phyloP scores from a whole-genome alignment of 1,140 invertebrate species.

The Diprion similis region DNA sequence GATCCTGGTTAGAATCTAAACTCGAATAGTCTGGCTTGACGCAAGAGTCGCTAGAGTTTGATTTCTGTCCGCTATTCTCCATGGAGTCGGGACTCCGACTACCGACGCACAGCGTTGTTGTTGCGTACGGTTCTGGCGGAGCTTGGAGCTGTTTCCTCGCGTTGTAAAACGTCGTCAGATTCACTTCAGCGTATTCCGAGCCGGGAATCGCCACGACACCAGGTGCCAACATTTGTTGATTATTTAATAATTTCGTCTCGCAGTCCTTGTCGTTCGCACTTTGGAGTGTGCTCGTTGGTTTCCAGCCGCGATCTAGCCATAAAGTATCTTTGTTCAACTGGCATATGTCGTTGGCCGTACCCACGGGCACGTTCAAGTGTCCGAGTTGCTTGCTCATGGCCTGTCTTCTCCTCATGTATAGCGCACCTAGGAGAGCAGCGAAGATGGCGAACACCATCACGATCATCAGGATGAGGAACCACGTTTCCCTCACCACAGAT shows the following conservation, averaged over 20 bases:
- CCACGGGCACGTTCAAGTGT: slow-evolving; percentile 70
- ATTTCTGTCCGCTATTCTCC: slow-evolving; percentile 58
- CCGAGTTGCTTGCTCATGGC: slow-evolving; percentile 69
- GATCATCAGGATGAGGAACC: slow-evolving; percentile 78
- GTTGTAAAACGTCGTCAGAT: slow-evolving; percentile 84
- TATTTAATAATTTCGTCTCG: slow-evolving; percentile 70
- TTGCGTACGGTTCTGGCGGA: slow-evolving; percentile 81
- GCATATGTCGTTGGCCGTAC: slow-evolving; percentile 66
- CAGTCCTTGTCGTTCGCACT: slow-evolving; percentile 69
- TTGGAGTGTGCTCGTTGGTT: slow-evolving; percentile 64
- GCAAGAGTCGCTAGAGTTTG: slow-evolving; percentile 62
- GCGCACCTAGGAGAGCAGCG: slow-evolving; percentile 67
- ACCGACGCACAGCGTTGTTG: slow-evolving; percentile 72
- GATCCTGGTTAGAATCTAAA: slow-evolving; percentile 56
- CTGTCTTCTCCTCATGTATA: slow-evolving; percentile 70
- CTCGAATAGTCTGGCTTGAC: slow-evolving; percentile 62
- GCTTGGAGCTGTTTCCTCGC: slow-evolving; percentile 70
- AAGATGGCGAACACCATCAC: slow-evolving; percentile 72
- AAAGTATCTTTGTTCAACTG: slow-evolving; percentile 75
- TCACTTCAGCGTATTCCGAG: slow-evolving; percentile 81
- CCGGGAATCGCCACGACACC: slow-evolving; percentile 62
- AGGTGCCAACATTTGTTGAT: slow-evolving; percentile 61
- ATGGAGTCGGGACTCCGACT: slow-evolving; percentile 60
- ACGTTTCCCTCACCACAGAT: slow-evolving; percentile 71
- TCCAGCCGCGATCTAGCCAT: slow-evolving; percentile 80